Evolutionary conservation across 2,797 vertebrate species (phyloP).

Genomic region (Enoplosus armatus): DNA sequence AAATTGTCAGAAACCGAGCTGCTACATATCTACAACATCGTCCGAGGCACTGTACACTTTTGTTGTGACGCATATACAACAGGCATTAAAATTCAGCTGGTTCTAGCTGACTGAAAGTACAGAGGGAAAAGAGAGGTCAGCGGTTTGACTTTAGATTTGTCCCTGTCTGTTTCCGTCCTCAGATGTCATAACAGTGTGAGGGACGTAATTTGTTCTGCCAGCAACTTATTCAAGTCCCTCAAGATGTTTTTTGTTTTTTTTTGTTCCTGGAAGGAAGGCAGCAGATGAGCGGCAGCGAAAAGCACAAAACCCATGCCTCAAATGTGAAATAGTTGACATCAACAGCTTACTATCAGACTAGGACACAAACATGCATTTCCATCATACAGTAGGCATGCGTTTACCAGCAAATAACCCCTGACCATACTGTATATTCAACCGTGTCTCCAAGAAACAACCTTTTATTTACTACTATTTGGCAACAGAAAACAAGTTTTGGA

Average conservation of each 20-base stretch:
- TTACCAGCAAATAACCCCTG: background rate
- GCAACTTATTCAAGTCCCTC: slow-evolving; percentile 34
- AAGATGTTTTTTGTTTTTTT: slow-evolving; percentile 26
- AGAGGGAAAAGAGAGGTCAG: slow-evolving; percentile 59
- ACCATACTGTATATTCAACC: background rate
- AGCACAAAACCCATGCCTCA: background rate
- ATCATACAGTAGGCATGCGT: background rate
- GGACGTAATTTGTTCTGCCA: slow-evolving; percentile 54
- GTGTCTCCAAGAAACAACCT: no score
- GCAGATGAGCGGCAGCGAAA: slow-evolving; percentile 14
- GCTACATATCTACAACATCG: slow-evolving; percentile 1
- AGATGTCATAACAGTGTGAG: slow-evolving; percentile 58
- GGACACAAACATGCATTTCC: background rate
- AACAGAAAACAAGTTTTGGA: background rate
- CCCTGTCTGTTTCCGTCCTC: slow-evolving; percentile 50
- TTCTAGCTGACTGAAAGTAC: slow-evolving; percentile 30
- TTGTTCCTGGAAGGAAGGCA: slow-evolving; percentile 27
- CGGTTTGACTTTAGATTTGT: slow-evolving; percentile 55
- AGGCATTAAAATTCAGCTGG: slow-evolving; percentile 34
- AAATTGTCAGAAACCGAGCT: background rate
- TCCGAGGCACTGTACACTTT: slow-evolving; percentile 9
- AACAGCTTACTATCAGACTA: background rate
- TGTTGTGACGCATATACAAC: slow-evolving; percentile 7
- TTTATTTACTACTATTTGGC: background rate
- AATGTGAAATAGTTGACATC: background rate